A percentile compares a stretch with the other conserved stretches of the same genome.
Evolutionary conservation across 1,140 invertebrate genomes (phyloP).

Genomic region (Tetramorium simillimum): DNA sequence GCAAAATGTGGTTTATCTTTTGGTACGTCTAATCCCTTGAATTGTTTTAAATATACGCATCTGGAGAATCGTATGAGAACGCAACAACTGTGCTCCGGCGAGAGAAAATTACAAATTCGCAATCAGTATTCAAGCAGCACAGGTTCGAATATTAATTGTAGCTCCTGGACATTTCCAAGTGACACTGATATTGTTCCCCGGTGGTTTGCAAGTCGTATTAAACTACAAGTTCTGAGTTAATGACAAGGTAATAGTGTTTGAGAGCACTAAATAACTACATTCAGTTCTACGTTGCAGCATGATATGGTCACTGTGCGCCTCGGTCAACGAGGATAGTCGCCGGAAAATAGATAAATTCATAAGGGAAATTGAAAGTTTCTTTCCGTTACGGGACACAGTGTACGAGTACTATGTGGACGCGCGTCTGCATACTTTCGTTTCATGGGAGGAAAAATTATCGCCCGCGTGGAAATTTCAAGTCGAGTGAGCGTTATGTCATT

Average conservation of each 20-base stretch:
- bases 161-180: slow-evolving; percentile 15
- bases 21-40: slow-evolving; percentile 79
- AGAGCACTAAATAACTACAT: slow-evolving; percentile 28
- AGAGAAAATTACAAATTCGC: slow-evolving; percentile 9
- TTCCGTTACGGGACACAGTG: slow-evolving; percentile 93
- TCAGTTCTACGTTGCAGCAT: slow-evolving; percentile 83
- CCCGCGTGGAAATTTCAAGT: slow-evolving; percentile 90
- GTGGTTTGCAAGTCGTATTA: slow-evolving; percentile 50
- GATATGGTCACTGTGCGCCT: slow-evolving; percentile 93
- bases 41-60: not conserved
- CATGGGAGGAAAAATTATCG: slow-evolving; percentile 92
- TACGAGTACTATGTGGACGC: slow-evolving; percentile 95
- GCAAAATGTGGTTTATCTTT: slow-evolving; percentile 93
- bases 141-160: slow-evolving; percentile 24
- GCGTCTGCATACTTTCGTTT: slow-evolving; percentile 88
- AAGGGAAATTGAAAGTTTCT: slow-evolving; percentile 92
- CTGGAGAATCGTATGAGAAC: not conserved
- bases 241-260: slow-evolving; percentile 40
- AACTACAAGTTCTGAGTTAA: slow-evolving; percentile 47
- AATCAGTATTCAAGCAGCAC: slow-evolving; percentile 1
- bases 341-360: slow-evolving; percentile 92
- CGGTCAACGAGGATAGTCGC: slow-evolving; percentile 92
- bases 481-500: slow-evolving; percentile 82
- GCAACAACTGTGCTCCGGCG: not conserved
- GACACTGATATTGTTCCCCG: slow-evolving; percentile 33